Conservation (phyloP, 2,113 vertebrate genomes). For the Oceanites oceanicus region DNA sequence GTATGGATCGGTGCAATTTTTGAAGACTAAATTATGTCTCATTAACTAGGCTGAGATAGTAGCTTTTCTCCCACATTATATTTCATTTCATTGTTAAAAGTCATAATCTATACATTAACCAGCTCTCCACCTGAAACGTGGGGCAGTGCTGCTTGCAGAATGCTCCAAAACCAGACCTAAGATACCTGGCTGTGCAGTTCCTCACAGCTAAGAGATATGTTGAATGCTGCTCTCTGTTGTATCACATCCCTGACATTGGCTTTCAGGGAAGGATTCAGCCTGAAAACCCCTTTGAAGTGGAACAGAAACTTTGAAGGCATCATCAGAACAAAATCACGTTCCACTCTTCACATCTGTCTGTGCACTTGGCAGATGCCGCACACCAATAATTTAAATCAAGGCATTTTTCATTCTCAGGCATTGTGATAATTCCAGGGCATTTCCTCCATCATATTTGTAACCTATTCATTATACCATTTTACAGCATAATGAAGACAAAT, state of each 20-base stretch:
- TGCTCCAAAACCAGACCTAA: not conserved
- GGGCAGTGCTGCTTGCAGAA: not conserved
- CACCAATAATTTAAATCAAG: slow-evolving; percentile 46
- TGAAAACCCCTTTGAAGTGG: slow-evolving; percentile 36
- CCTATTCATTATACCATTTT: slow-evolving; percentile 72
- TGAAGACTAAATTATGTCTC: slow-evolving; percentile 19
- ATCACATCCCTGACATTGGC: not conserved
- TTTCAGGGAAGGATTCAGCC: not conserved
- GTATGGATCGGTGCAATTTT: not conserved
- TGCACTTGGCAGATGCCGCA: slow-evolving; percentile 30
- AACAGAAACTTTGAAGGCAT: slow-evolving; percentile 27
- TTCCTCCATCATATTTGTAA: slow-evolving; percentile 66
- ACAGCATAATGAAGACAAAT: slow-evolving; percentile 77
- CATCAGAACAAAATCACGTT: slow-evolving; percentile 18
- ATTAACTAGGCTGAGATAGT: not conserved
- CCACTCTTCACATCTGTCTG: not conserved
- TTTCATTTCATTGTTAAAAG: slow-evolving; percentile 18
- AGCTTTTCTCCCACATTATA: not conserved
- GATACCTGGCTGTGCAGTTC: not conserved
- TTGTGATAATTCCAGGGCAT: slow-evolving; percentile 54
- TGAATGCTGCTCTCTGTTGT: not conserved
- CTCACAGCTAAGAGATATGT: not conserved
- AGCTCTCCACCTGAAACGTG: not conserved
- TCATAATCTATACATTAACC: not conserved
- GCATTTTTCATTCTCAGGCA: slow-evolving; percentile 38